These are phyloP conservation scores for Phyllotreta striolata DNA, from an alignment of 2,888 invertebrate genomes.

Conservation along the genomic window DNA sequence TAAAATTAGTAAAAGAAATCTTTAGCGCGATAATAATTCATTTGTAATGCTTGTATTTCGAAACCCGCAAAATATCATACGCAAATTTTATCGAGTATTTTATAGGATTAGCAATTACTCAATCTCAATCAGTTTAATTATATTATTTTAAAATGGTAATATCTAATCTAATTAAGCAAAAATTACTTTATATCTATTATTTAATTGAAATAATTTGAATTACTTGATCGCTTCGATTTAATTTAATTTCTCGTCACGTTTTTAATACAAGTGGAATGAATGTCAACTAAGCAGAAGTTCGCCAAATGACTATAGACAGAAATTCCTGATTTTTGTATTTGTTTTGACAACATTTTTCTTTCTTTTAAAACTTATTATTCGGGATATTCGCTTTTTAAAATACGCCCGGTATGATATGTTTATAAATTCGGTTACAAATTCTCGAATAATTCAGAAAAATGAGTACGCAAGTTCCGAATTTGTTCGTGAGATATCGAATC, in stretches of 20 bases:
- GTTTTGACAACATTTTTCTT: conserved; percentile 21
- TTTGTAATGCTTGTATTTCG: not conserved
- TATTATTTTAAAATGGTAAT: too few relatives aligned
- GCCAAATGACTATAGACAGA: conserved; percentile 29
- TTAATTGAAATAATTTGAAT: not conserved
- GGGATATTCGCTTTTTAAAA: conserved; percentile 4
- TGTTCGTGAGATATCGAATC: not conserved
- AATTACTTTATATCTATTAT: not conserved
- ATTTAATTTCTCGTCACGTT: conserved; percentile 16
- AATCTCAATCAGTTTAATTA: too few relatives aligned
- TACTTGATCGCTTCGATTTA: not conserved
- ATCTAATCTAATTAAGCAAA: too few relatives aligned
- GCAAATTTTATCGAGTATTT: not conserved
- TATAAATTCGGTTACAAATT: conserved; percentile 26
- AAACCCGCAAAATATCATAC: not conserved
- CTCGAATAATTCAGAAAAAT: conserved; percentile 1
- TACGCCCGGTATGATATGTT: conserved; percentile 26
- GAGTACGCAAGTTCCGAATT: not conserved
- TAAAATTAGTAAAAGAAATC: not conserved
- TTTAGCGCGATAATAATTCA: not conserved
- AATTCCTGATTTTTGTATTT: conserved; percentile 22
- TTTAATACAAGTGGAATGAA: conserved; percentile 30
- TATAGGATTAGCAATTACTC: not conserved
- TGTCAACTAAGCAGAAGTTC: conserved; percentile 29
- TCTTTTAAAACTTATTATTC: not conserved